These are phyloP conservation scores for Microtus richardsoni DNA, from an alignment of 2,113 vertebrate genomes.

Conservation along the genomic window DNA sequence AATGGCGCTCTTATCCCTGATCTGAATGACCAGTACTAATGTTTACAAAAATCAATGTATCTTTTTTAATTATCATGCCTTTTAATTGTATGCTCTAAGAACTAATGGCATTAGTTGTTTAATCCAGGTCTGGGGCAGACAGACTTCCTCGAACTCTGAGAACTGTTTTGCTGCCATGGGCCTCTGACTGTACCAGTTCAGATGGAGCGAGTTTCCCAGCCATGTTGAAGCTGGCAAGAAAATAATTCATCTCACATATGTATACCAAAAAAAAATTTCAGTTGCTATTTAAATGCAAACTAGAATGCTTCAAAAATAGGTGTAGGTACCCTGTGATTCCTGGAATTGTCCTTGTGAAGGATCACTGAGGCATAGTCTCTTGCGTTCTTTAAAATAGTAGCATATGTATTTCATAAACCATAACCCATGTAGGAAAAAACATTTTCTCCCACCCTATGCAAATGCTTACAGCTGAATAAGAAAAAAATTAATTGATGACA, in stretches of 20 bases:
- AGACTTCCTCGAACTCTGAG: conserved; percentile 62
- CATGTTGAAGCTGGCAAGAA: neutral
- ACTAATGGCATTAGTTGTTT: neutral
- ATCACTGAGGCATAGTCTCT: neutral
- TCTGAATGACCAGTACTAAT: neutral
- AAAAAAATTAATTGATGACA: conserved; percentile 89
- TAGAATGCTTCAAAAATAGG: conserved; percentile 12
- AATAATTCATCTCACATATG: neutral
- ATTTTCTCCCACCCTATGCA: conserved; percentile 36
- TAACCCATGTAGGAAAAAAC: neutral
- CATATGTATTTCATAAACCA: conserved; percentile 68
- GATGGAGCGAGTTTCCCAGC: conserved; percentile 68
- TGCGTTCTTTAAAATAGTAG: conserved; percentile 15
- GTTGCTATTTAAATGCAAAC: conserved; percentile 28
- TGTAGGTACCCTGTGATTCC: neutral
- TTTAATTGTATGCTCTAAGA: neutral
- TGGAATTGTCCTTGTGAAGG: neutral
- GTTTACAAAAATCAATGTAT: neutral
- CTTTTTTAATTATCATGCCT: neutral
- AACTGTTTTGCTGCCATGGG: conserved; percentile 58
- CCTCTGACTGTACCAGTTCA: conserved; percentile 58
- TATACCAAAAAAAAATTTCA: neutral
- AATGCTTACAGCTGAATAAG: conserved; percentile 86
- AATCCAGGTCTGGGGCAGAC: neutral
- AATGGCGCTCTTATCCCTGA: conserved; percentile 2